Evolutionary conservation across 2,113 vertebrate species (phyloP), one percentile per base, ranked within the genome.

Genomic region (Argyrosomus japonicus): DNA sequence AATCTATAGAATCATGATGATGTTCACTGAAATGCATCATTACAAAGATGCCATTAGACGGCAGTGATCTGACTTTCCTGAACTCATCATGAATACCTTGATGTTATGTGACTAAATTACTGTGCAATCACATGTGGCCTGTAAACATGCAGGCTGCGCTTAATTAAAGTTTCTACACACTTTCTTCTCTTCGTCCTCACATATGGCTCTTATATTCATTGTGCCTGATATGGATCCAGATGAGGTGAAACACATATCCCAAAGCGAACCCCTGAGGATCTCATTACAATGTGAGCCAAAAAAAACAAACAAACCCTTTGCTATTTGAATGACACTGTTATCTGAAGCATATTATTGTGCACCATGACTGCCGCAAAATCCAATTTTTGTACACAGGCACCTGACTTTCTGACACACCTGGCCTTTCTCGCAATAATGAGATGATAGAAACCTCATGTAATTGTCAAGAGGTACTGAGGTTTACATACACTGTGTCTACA

Each of bases 371-470:
- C 54, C 69, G 76, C 32, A 80, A 81, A 86, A 83, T 81, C 68
- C 43, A 54, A 67, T 74, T 75, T 85, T 69, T 58, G 58, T 54
- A 43, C 75, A 60, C 3, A 1, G 63, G 29, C 69, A 79, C 45
- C 71, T 72, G 58, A 83, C 72, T 82, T 36, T 67, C 8, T 68
- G 71, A 71, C 57, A 63, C 68, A 77, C 36, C 64, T 67, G 72
- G 40, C 57, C 32, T 71, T 58, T 70, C 61, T 75, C 14, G 14
- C 25, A 62, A 77, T 67, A 79, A 84, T 78, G 10, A 69, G 53
- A 79, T 64, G 64, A 71, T 70, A 75, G 79, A 87, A 69, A 63
- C 56, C 23, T 73, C 1, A 12, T 73, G 75, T 75, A 87, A 77
- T 74, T 79, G 62, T 82, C 72, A 69, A 21, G 25, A 68, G 68